Conservation (phyloP, 2,888 invertebrate genomes). For the Lumbricus terrestris region DNA sequence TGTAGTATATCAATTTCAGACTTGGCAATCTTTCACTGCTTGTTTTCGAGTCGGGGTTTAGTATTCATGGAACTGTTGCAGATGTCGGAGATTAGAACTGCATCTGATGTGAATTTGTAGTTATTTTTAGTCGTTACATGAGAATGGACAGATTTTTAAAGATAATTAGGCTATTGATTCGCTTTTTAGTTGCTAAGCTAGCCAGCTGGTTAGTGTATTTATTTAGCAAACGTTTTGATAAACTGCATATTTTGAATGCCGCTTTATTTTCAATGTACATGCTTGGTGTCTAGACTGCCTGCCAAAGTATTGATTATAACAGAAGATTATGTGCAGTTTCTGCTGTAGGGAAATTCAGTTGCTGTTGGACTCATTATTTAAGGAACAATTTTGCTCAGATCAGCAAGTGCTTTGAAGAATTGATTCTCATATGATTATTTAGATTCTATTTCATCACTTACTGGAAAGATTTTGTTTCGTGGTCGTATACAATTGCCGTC, state of each 20-base stretch:
- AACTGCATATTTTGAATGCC: background rate
- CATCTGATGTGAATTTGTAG: background rate
- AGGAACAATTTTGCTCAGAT: constrained; percentile 3
- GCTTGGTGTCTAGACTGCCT: background rate
- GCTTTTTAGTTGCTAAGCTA: constrained; percentile 3
- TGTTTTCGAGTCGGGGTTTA: background rate
- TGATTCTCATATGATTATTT: background rate
- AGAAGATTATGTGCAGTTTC: background rate
- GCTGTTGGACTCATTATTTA: background rate
- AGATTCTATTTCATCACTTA: background rate
- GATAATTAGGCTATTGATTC: background rate
- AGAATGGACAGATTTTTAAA: background rate
- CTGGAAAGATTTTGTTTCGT: background rate
- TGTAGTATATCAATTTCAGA: background rate
- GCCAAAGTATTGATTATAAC: background rate
- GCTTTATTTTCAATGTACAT: background rate
- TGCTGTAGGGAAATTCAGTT: background rate
- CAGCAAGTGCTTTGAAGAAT: constrained; percentile 3
- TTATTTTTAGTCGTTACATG: background rate
- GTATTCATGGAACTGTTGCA: background rate
- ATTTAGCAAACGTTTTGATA: background rate
- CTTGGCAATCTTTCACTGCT: constrained; percentile 3
- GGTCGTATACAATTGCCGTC: background rate
- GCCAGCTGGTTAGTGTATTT: background rate
- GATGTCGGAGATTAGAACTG: background rate